Evolutionary conservation across 1,140 invertebrate species (phyloP).

Genomic region (Anastatus disparis): DNA sequence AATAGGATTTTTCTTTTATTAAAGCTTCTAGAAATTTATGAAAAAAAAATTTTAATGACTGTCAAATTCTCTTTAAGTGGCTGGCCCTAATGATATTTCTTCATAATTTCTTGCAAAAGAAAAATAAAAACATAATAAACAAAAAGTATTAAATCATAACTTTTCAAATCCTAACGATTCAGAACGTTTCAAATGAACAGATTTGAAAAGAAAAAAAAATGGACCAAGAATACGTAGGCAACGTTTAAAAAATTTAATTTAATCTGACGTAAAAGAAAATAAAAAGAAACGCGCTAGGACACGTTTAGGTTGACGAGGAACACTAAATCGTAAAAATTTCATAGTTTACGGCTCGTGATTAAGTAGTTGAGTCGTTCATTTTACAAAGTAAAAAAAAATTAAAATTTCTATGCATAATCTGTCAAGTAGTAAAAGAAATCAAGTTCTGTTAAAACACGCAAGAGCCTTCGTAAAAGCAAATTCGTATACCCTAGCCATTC

Average conservation of each 20-base stretch:
- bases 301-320: conserved; percentile 29
- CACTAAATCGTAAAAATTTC: conserved; percentile 23
- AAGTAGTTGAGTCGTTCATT: not conserved
- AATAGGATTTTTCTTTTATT: no score
- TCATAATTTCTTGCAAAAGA: not conserved
- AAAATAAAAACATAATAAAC: not conserved
- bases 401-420: no score
- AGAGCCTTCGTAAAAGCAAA: no score
- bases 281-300: conserved; percentile 22
- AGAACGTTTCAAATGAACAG: no score
- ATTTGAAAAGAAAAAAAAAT: not conserved
- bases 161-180: not conserved
- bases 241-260: conserved; percentile 9
- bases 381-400: no score
- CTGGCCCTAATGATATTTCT: not conserved
- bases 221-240: conserved; percentile 25
- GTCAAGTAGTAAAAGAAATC: no score
- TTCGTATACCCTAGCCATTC: no score
- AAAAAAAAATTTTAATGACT: no score
- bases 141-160: not conserved
- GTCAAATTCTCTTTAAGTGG: conserved; percentile 1
- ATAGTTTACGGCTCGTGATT: conserved; percentile 5
- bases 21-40: no score
- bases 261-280: not conserved
- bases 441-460: no score